A percentile compares a stretch with the other conserved stretches of the same genome.
Conservation (phyloP, 1,140 invertebrate species). For the Apis cerana region DNA sequence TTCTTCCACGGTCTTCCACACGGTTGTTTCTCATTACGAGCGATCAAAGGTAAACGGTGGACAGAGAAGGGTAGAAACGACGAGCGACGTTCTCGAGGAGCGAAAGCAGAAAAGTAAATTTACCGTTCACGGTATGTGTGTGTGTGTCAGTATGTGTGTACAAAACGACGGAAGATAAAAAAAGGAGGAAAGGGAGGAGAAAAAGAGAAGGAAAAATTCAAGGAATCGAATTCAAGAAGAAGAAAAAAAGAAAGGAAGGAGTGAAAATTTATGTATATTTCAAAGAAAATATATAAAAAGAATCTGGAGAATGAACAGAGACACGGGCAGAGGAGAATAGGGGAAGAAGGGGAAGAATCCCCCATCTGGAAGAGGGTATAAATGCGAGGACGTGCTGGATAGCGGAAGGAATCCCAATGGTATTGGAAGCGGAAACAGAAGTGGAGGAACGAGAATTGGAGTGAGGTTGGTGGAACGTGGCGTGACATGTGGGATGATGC, state of each 20-base stretch:
- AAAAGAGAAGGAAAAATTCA: not conserved
- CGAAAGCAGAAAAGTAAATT: slow-evolving; percentile 19
- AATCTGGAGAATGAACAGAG: not conserved
- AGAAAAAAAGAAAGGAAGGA: not conserved
- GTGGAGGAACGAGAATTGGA: slow-evolving; percentile 21
- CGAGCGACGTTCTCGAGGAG: not conserved
- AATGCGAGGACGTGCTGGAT: slow-evolving; percentile 53
- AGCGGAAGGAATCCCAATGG: slow-evolving; percentile 56
- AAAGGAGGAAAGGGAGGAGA: not conserved
- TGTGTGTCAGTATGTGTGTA: not conserved
- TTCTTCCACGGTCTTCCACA: slow-evolving; percentile 23
- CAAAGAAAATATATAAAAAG: slow-evolving; percentile 26
- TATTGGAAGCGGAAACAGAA: slow-evolving; percentile 48
- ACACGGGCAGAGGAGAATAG: not conserved
- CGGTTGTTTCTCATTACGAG: slow-evolving; percentile 56
- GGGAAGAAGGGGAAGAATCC: slow-evolving; percentile 28
- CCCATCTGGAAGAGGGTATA: slow-evolving; percentile 38
- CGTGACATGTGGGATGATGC: slow-evolving; percentile 60
- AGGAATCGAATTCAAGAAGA: not conserved
- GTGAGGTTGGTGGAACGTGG: slow-evolving; percentile 35
- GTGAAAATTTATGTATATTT: slow-evolving; percentile 38
- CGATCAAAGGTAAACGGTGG: slow-evolving; percentile 55
- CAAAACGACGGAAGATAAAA: not conserved
- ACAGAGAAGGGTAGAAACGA: slow-evolving; percentile 23
- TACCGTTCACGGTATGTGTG: not conserved